Evolutionary conservation across 2,888 invertebrate genomes (phyloP).

Genomic region (Sisyra nigra): DNA sequence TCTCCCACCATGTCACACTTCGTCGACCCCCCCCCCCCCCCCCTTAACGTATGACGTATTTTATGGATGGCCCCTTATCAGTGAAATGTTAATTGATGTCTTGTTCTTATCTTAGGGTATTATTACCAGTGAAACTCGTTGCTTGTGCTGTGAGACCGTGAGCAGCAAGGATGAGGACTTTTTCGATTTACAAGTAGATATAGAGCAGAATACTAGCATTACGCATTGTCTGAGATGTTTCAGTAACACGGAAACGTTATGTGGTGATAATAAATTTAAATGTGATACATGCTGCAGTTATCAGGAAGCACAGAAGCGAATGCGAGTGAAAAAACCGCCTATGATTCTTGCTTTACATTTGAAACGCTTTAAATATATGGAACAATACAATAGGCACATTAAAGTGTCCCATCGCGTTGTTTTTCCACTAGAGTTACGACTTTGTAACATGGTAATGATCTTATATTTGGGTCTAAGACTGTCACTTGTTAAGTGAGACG

Average conservation of each 20-base stretch:
- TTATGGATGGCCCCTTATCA: no score
- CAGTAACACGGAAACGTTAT: constrained; percentile 95
- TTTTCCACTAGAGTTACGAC: constrained; percentile 90
- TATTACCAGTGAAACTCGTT: constrained; percentile 95
- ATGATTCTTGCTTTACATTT: constrained; percentile 95
- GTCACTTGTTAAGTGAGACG: background rate
- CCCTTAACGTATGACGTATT: no score
- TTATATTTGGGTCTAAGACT: background rate
- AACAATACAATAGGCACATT: constrained; percentile 95
- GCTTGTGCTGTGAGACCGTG: constrained; percentile 98
- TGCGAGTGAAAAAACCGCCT: constrained; percentile 96
- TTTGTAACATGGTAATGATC: constrained; percentile 85
- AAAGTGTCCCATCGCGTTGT: constrained; percentile 99
- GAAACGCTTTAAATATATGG: constrained; percentile 95
- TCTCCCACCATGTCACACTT: no score
- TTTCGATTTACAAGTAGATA: constrained; percentile 96
- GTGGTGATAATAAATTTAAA: constrained; percentile 98
- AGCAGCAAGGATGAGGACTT: constrained; percentile 99
- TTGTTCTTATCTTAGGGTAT: constrained; percentile 56
- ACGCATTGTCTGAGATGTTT: constrained; percentile 96
- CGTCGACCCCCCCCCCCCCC: no score
- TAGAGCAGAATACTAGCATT: constrained; percentile 98
- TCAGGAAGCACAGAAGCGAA: constrained; percentile 97
- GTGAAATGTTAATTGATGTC: no score
- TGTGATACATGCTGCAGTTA: constrained; percentile 99